Evolutionary conservation across 2,113 vertebrate species (phyloP).

Genomic region (Zosterops lateralis): DNA sequence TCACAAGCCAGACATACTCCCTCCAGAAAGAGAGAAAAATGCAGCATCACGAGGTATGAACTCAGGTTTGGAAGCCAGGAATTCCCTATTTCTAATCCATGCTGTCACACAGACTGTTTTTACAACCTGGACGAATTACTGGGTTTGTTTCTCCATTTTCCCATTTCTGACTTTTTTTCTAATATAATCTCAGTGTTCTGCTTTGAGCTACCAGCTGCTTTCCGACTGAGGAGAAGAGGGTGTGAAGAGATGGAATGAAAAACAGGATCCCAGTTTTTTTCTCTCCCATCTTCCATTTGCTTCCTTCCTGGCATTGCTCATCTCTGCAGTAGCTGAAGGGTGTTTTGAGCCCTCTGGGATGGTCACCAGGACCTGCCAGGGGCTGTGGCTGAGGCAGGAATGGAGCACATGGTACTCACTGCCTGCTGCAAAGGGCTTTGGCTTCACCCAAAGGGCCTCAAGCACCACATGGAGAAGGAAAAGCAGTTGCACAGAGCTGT

Average conservation of each 20-base stretch:
- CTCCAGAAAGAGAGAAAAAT: constrained; percentile 27
- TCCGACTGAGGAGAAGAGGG: background rate
- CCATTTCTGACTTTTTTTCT: background rate
- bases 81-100: background rate
- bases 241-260: background rate
- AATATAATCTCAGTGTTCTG: background rate
- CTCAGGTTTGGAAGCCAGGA: background rate
- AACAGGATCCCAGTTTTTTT: accelerated
- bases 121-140: background rate
- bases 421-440: background rate
- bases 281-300: background rate
- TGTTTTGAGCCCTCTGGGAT: background rate
- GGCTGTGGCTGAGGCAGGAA: background rate
- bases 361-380: background rate
- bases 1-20: background rate
- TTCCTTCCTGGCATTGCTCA: background rate
- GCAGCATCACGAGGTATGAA: background rate
- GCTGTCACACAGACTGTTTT: background rate
- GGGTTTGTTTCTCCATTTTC: background rate
- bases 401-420: background rate
- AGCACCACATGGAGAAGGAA: background rate
- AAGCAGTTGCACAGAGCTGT: background rate
- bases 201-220: background rate
- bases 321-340: background rate
- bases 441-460: background rate